Conservation (phyloP, 2,888 invertebrate species). For the Acholoe squamosa region DNA sequence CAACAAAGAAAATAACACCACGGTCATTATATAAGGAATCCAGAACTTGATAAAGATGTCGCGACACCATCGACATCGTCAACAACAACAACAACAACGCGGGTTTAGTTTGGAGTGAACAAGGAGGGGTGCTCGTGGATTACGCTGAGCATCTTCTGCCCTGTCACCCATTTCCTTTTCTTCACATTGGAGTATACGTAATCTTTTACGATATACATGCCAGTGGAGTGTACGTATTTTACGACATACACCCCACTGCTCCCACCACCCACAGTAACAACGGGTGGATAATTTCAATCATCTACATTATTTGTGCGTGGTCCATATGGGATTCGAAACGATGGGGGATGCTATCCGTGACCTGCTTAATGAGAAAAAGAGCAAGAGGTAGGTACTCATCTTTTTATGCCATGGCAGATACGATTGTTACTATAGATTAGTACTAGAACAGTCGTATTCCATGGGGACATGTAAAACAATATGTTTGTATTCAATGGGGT, state of each 20-base stretch:
- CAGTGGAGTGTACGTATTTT: neutral
- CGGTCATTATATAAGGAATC: too few relatives aligned
- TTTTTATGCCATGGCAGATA: too few relatives aligned
- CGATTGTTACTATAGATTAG: too few relatives aligned
- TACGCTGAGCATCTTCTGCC: constrained; percentile 21
- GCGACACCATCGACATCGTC: neutral
- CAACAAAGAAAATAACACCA: neutral
- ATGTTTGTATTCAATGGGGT: too few relatives aligned
- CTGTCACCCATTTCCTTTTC: neutral
- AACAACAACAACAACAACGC: neutral
- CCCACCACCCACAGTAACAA: neutral
- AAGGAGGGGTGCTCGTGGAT: constrained; percentile 25
- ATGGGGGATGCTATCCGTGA: constrained; percentile 56
- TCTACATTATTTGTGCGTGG: constrained; percentile 47
- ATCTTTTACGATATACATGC: neutral
- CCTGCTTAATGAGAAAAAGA: constrained; percentile 48
- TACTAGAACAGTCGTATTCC: too few relatives aligned
- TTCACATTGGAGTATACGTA: neutral
- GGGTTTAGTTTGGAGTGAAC: neutral
- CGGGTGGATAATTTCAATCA: constrained; percentile 41
- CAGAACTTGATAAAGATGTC: too few relatives aligned
- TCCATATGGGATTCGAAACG: constrained; percentile 61
- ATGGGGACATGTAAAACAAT: too few relatives aligned
- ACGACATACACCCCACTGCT: neutral
- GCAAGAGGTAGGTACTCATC: constrained; percentile 43